phyloP scores from a whole-genome alignment of 2,888 invertebrate species.

The Scaptodrosophila latifasciaeformis region DNA sequence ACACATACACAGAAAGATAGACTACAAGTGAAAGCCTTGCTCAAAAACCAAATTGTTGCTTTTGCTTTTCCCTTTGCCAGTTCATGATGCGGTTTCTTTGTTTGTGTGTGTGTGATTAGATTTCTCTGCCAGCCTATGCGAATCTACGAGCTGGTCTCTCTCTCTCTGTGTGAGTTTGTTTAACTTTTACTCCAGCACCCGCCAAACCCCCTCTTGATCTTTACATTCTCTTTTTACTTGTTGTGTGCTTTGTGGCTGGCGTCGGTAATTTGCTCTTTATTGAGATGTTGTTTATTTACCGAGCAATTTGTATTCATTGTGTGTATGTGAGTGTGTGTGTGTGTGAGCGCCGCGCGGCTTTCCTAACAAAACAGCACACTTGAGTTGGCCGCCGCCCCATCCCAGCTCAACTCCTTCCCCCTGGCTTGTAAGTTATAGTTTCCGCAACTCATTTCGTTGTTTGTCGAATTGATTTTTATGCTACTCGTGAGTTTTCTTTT shows the following conservation, averaged over 20 bases:
- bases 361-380: conserved; percentile 27
- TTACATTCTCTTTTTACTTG: too few relatives aligned
- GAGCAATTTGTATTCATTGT: conserved; percentile 69
- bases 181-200: too few relatives aligned
- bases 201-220: too few relatives aligned
- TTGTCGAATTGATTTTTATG: conserved; percentile 67
- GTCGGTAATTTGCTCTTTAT: conserved; percentile 69
- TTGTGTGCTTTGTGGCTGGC: conserved; percentile 34
- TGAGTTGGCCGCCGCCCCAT: neutral
- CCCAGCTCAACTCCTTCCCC: neutral
- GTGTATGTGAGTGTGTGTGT: conserved; percentile 6
- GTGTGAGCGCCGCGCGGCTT: conserved; percentile 43
- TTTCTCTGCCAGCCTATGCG: conserved; percentile 11
- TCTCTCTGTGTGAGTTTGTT: conserved; percentile 7
- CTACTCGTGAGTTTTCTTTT: conserved; percentile 22
- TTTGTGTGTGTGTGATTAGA: conserved; percentile 36
- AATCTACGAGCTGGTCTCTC: conserved; percentile 11
- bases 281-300: conserved; percentile 70
- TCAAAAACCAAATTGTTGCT: conserved; percentile 54
- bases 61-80: conserved; percentile 36
- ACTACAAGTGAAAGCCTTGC: conserved; percentile 18
- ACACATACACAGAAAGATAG: conserved; percentile 14
- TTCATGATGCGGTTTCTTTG: conserved; percentile 33
- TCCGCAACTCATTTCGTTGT: conserved; percentile 67
- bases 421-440: conserved; percentile 57